Conservation (phyloP, 1,140 invertebrate species). For the Danaus melanippus region DNA sequence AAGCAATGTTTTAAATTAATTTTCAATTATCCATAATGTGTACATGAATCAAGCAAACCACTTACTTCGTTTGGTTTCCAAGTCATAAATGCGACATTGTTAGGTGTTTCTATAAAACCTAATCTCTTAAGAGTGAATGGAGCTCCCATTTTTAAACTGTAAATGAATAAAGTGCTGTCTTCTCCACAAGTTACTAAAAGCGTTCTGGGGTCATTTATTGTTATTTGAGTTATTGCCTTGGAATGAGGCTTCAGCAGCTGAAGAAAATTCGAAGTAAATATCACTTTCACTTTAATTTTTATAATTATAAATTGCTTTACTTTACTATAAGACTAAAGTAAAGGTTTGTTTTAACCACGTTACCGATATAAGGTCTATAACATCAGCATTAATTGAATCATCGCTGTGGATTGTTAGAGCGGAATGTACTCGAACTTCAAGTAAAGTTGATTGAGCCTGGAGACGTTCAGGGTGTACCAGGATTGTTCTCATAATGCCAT, state of each 20-base stretch:
- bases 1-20: constrained; percentile 1
- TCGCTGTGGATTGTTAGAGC: constrained; percentile 51
- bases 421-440: constrained; percentile 48
- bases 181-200: constrained; percentile 76
- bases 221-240: constrained; percentile 74
- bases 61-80: constrained; percentile 74
- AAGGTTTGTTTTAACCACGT: constrained; percentile 1
- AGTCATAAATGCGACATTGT: constrained; percentile 75
- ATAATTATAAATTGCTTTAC: too few relatives aligned
- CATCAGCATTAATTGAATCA: constrained; percentile 41
- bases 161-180: constrained; percentile 80
- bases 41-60: neutral
- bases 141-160: constrained; percentile 55
- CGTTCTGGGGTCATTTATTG: constrained; percentile 71
- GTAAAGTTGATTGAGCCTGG: constrained; percentile 22
- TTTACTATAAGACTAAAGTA: too few relatives aligned
- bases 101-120: constrained; percentile 76
- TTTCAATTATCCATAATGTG: neutral
- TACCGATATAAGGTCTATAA: constrained; percentile 54
- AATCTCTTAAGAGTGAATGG: constrained; percentile 74
- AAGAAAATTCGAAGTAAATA: constrained; percentile 26
- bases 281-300: neutral
- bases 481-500: constrained; percentile 75
- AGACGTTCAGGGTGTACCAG: constrained; percentile 47
- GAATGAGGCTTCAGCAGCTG: constrained; percentile 79